Evolutionary conservation across 2,888 invertebrate species (phyloP).

Genomic region (Plutella xylostella): DNA sequence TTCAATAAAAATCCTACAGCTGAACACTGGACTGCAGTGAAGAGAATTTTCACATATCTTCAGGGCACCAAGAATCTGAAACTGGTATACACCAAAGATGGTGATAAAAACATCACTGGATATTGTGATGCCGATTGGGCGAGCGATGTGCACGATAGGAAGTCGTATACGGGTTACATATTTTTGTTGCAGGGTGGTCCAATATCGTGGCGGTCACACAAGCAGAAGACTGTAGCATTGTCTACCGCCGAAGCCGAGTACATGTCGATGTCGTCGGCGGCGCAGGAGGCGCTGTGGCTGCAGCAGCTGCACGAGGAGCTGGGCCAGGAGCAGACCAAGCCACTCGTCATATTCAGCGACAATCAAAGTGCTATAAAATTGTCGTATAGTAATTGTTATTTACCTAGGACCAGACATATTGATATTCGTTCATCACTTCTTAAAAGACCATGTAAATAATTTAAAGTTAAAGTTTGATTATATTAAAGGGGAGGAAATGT

Average conservation of each 20-base stretch:
- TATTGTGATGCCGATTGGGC: slow-evolving; percentile 3
- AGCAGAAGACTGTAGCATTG: slow-evolving; percentile 3
- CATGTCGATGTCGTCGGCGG: background rate
- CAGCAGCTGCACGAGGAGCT: background rate
- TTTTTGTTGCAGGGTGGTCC: slow-evolving; percentile 1
- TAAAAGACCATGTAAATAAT: slow-evolving; percentile 12
- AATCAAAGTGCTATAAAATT: slow-evolving; percentile 8
- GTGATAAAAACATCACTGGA: background rate
- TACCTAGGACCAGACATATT: slow-evolving; percentile 20
- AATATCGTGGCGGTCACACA: background rate
- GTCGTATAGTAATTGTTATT: slow-evolving; percentile 18
- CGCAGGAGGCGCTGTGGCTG: background rate
- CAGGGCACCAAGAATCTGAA: background rate
- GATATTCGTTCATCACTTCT: slow-evolving; percentile 21
- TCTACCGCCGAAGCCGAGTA: slow-evolving; percentile 3
- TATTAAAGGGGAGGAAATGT: background rate
- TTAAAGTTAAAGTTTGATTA: slow-evolving; percentile 8
- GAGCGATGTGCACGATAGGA: background rate
- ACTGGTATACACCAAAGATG: background rate
- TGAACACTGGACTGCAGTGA: background rate
- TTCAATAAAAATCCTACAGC: background rate
- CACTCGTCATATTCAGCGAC: background rate
- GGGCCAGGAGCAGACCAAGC: background rate
- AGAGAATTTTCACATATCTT: background rate
- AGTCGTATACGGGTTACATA: slow-evolving; percentile 3